phyloP scores from a whole-genome alignment of 2,797 vertebrate species.

The Myripristis jacobus region DNA sequence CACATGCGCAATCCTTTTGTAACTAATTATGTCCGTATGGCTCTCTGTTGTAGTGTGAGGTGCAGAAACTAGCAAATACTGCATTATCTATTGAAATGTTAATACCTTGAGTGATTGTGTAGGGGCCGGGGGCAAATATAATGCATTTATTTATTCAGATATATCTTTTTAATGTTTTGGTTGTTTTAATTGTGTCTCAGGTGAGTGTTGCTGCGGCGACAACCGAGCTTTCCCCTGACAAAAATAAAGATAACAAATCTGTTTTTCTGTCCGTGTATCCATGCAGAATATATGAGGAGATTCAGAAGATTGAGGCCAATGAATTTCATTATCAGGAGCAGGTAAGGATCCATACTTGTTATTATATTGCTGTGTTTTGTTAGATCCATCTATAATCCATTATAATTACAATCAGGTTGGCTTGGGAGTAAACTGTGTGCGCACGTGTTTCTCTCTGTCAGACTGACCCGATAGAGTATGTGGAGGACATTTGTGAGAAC shows the following conservation, averaged over 20 bases:
- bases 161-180: slow-evolving; percentile 18
- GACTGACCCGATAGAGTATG: slow-evolving; percentile 96
- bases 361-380: background rate
- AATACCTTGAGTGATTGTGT: background rate
- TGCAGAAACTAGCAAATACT: background rate
- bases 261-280: slow-evolving; percentile 21
- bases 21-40: background rate
- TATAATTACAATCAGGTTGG: background rate
- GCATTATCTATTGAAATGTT: slow-evolving; percentile 10
- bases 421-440: background rate
- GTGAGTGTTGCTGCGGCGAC: slow-evolving; percentile 14
- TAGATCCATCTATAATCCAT: background rate
- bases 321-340: slow-evolving; percentile 97
- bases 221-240: slow-evolving; percentile 8
- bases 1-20: background rate
- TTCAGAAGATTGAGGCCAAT: slow-evolving; percentile 96
- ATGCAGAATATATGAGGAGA: slow-evolving; percentile 93
- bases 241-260: slow-evolving; percentile 27
- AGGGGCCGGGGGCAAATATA: too few species aligned
- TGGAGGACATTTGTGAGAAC: slow-evolving; percentile 96
- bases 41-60: background rate
- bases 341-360: slow-evolving; percentile 76
- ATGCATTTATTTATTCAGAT: slow-evolving; percentile 11
- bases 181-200: slow-evolving; percentile 1
- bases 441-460: slow-evolving; percentile 59